Conservation (phyloP, 1,140 invertebrate genomes). For the Danaus plexippus region DNA sequence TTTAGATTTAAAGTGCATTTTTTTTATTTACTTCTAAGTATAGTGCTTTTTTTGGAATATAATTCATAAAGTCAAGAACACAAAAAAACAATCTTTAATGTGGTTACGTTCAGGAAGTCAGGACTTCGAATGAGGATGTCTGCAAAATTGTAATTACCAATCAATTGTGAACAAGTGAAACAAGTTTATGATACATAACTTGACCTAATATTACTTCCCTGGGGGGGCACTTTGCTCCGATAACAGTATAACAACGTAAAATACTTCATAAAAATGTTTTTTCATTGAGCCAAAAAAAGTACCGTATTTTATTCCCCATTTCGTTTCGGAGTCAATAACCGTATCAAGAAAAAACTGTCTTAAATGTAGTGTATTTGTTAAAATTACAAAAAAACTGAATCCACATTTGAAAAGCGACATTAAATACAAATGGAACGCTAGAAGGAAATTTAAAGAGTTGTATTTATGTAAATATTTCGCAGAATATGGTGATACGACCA, state of each 20-base stretch:
- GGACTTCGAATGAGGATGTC: not conserved
- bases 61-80: too few species aligned
- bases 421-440: not conserved
- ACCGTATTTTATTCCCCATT: not conserved
- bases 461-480: conserved; percentile 6
- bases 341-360: not conserved
- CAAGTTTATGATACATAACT: conserved; percentile 38
- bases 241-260: conserved; percentile 9
- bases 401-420: not conserved
- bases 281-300: not conserved
- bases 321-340: conserved; percentile 4
- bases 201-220: conserved; percentile 41
- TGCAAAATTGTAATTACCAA: conserved; percentile 11
- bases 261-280: too few species aligned
- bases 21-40: too few species aligned
- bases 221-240: conserved; percentile 19
- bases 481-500: conserved; percentile 4
- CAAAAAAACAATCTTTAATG: too few species aligned
- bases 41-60: too few species aligned
- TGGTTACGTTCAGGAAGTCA: conserved; percentile 5
- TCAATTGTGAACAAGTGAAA: conserved; percentile 33
- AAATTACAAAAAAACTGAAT: too few species aligned
- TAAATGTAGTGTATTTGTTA: too few species aligned
- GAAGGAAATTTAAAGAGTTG: conserved; percentile 1
- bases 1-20: too few species aligned